A percentile compares a stretch with the other conserved stretches of the same genome.
phyloP scores from a whole-genome alignment of 2,797 vertebrate genomes.

The Hippoglossus hippoglossus region DNA sequence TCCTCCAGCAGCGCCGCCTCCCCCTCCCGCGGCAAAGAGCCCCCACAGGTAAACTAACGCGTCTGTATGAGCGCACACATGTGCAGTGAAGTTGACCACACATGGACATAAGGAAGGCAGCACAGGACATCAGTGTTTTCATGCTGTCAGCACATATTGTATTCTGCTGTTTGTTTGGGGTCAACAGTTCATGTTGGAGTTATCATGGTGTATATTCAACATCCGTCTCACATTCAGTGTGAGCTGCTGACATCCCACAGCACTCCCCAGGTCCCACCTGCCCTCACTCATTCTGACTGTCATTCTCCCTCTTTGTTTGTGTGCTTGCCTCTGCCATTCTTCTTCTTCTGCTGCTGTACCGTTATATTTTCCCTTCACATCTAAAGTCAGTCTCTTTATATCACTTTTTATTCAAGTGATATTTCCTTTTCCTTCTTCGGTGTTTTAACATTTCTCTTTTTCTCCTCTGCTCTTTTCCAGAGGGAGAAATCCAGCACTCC shows the following conservation, averaged over 20 bases:
- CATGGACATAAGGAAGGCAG: background rate
- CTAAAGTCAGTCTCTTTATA: background rate
- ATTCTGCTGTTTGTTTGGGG: constrained; percentile 11
- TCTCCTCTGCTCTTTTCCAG: constrained; percentile 57
- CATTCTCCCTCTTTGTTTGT: constrained; percentile 14
- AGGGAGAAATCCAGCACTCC: constrained; percentile 93
- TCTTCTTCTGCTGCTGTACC: background rate
- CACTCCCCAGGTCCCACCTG: constrained; percentile 9
- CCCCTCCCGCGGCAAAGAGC: constrained; percentile 86
- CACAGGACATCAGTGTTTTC: background rate
- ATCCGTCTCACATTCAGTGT: constrained; percentile 25
- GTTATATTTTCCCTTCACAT: background rate
- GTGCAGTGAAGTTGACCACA: background rate
- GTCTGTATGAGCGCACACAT: background rate
- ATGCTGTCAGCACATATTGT: constrained; percentile 6
- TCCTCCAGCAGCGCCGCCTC: constrained; percentile 90
- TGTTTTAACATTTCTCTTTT: background rate
- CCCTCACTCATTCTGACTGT: constrained; percentile 12
- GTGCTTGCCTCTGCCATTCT: constrained; percentile 8
- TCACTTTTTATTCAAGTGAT: background rate
- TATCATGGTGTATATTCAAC: constrained; percentile 36
- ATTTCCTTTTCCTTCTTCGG: constrained; percentile 2
- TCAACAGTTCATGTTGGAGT: constrained; percentile 28
- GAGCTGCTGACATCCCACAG: constrained; percentile 31
- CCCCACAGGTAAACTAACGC: constrained; percentile 69